phyloP scores from a whole-genome alignment of 2,888 invertebrate genomes.

The Molanna angustata region DNA sequence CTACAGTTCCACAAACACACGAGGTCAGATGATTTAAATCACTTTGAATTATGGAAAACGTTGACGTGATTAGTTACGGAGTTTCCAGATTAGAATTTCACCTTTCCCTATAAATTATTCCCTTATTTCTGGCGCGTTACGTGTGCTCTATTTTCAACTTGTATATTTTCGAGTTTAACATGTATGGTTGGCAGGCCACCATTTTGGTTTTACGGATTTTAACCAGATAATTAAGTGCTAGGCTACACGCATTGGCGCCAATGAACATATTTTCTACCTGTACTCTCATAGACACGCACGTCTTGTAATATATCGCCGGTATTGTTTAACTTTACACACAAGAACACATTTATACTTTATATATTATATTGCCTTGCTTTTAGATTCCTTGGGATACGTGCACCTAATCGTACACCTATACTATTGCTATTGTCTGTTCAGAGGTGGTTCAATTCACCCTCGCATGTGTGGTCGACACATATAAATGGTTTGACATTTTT shows the following conservation, averaged over 20 bases:
- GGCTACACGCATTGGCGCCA: constrained; percentile 29
- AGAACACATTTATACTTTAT: constrained; percentile 5
- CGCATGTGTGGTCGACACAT: constrained; percentile 2
- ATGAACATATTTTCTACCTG: constrained; percentile 25
- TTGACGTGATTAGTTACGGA: constrained; percentile 26
- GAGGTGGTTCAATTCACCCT: background rate
- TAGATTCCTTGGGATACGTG: background rate
- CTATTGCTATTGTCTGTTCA: background rate
- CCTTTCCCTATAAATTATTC: constrained; percentile 22
- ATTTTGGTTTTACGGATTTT: constrained; percentile 26
- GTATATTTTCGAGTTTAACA: constrained; percentile 9
- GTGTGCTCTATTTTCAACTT: constrained; percentile 17
- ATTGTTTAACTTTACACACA: constrained; percentile 17
- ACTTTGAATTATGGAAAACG: constrained; percentile 26
- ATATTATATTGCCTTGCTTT: background rate
- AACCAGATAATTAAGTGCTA: constrained; percentile 28
- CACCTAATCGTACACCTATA: background rate
- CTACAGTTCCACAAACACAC: constrained; percentile 5
- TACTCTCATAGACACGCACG: constrained; percentile 20
- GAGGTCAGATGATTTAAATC: constrained; percentile 22
- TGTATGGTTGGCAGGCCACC: constrained; percentile 17
- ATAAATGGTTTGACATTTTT: constrained; percentile 8
- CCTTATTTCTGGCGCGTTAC: constrained; percentile 22
- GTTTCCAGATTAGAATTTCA: constrained; percentile 21
- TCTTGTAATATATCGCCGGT: constrained; percentile 21